A percentile compares a stretch with the other conserved stretches of the same genome.
These are phyloP conservation scores for Catalaphyllia jardinei DNA, from an alignment of 64 coral and sea anemone species.

Conservation along the genomic window DNA sequence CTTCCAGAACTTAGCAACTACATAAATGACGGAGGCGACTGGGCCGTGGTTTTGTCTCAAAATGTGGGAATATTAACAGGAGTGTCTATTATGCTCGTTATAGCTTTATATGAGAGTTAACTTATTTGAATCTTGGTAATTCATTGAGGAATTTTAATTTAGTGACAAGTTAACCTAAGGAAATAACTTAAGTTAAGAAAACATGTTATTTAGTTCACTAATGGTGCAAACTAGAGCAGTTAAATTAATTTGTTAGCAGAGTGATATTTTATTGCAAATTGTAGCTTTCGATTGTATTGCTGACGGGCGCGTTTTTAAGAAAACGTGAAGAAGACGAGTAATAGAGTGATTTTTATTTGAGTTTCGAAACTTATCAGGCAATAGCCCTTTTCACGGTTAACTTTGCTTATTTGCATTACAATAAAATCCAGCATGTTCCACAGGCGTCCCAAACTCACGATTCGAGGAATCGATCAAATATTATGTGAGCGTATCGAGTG, in stretches of 20 bases:
- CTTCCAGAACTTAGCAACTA: conserved; percentile 74
- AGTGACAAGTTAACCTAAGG: neutral
- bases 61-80: conserved; percentile 73
- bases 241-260: neutral
- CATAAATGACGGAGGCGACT: conserved; percentile 38
- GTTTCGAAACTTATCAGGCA: too few species aligned
- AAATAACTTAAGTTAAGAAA: neutral
- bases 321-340: too few species aligned
- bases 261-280: neutral
- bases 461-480: too few species aligned
- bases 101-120: conserved; percentile 71
- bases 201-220: neutral
- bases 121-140: neutral
- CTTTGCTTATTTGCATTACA: too few species aligned
- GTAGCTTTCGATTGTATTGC: neutral
- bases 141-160: neutral
- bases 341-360: neutral
- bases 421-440: too few species aligned
- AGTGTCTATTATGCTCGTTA: conserved; percentile 68
- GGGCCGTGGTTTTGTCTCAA: conserved; percentile 56
- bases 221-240: neutral
- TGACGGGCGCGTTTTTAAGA: neutral
- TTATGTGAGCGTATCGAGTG: too few species aligned
- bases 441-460: too few species aligned
- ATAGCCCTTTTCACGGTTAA: too few species aligned